Base-by-base conservation (phyloP, 2,888 invertebrate species). In the Tetranychus piercei region DNA sequence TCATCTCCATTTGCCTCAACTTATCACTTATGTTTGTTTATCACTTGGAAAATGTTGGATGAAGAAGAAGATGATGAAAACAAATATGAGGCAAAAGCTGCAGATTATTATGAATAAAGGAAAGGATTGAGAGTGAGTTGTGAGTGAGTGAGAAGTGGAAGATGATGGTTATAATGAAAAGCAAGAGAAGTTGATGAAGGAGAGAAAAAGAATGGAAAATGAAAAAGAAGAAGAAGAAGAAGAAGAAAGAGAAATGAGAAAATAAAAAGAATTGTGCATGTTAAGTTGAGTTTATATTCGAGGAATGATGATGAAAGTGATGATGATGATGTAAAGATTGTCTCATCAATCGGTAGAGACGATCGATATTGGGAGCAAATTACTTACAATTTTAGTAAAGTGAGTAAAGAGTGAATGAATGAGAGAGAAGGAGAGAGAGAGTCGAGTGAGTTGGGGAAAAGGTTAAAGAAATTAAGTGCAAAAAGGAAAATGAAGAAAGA, bases 281-380 rank as follows among this genome's bases (percentile, higher is more conserved):
- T 23, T 20, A 22, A 18, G n/a, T 20, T 20, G 69, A 69, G 69
- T 23, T 69, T 22, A 69, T 69, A 23, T 22, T 20, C 11, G 22
- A 69, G 20, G 34, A 69, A 69, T 23, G 69, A 69, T 20, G 69
- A 22, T 23, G 22, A 20, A 11, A 22, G 22, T 69, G 69, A 69
- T 23, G 69, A 69, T 69, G 69, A 69, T 69, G 69, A 69, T 11
- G 69, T 7, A 23, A 15, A 55, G 55, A 55, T 55, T 55, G 55
- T 55, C 55, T 55, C 55, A 55, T 55, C 55, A 55, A 55, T 55
- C 55, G 55, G 55, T 55, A 55, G 55, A 55, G 55, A 55, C 55
- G 55, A 55, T 55, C 55, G 55, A 55, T 55, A 55, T 55, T 55
- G 55, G 9, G 55, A 55, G 55, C 55, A 55, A 55, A 55, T 55